Evolutionary conservation across 2,113 vertebrate species (phyloP).

Genomic region (Sciurus niger): DNA sequence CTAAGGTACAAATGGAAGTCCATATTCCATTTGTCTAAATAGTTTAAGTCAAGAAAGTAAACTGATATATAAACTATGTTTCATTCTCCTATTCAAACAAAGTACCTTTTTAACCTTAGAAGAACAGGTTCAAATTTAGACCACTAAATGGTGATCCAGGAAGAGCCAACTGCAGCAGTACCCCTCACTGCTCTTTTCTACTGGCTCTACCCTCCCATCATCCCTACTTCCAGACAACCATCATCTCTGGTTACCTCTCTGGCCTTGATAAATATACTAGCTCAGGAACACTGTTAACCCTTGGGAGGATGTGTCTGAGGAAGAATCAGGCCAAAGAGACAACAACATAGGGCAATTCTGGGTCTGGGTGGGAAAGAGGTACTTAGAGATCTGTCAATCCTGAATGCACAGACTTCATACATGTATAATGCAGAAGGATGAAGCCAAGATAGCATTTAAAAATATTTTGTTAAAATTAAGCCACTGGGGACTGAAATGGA

Average conservation of each 20-base stretch:
- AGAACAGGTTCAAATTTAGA: neutral
- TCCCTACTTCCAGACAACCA: neutral
- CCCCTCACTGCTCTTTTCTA: neutral
- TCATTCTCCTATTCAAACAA: neutral
- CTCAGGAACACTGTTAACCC: neutral
- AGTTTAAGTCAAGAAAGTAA: slow-evolving; percentile 36
- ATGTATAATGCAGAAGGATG: neutral
- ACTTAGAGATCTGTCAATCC: neutral
- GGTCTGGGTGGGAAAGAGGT: neutral
- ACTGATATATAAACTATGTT: neutral
- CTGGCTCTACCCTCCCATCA: neutral
- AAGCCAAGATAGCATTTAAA: neutral
- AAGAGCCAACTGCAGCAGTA: neutral
- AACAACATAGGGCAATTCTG: too few species aligned
- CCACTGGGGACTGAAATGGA: too few species aligned
- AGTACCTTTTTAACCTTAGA: neutral
- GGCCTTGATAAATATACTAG: neutral
- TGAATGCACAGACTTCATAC: neutral
- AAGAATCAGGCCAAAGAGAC: neutral
- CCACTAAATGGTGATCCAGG: neutral
- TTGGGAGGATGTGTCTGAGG: neutral
- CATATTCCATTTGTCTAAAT: neutral
- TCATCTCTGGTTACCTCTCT: neutral
- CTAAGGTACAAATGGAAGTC: neutral
- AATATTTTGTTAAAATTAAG: neutral